Evolutionary conservation across 2,113 vertebrate species (phyloP).

Genomic region (Actenoides lindsayi): DNA sequence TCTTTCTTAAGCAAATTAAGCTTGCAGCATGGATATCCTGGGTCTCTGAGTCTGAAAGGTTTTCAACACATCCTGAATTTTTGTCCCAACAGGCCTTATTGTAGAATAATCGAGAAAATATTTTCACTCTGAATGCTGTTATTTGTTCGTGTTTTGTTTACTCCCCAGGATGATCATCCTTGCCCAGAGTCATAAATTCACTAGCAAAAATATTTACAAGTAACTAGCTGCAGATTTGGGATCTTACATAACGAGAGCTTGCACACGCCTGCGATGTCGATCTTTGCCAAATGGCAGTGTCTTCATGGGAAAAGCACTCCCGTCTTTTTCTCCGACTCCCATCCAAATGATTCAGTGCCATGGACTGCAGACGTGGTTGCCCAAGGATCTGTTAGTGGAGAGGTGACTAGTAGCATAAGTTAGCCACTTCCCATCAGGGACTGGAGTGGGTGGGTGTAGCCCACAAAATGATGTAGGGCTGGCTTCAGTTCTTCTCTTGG

Average conservation of each 20-base stretch:
- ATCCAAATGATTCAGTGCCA: background rate
- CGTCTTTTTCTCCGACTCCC: background rate
- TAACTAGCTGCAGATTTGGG: conserved; percentile 25
- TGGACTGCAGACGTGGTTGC: background rate
- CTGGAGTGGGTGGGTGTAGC: background rate
- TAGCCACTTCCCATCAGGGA: background rate
- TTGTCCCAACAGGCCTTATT: background rate
- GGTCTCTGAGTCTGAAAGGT: background rate
- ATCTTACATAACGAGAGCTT: background rate
- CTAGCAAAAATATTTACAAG: conserved; percentile 45
- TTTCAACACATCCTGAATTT: background rate
- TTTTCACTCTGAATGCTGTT: background rate
- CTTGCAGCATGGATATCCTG: background rate
- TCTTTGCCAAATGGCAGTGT: conserved; percentile 34
- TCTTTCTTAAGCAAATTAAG: background rate
- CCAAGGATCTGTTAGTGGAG: background rate
- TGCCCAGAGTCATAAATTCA: background rate
- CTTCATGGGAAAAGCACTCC: conserved; percentile 38
- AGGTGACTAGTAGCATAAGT: background rate
- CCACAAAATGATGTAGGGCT: background rate
- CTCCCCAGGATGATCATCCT: background rate
- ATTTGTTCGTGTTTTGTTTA: conserved; percentile 20
- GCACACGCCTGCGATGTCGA: background rate
- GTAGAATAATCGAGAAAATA: background rate
- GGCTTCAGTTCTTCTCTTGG: background rate